Base-by-base conservation (phyloP, 2,797 vertebrate genomes). In the Melopsittacus undulatus region DNA sequence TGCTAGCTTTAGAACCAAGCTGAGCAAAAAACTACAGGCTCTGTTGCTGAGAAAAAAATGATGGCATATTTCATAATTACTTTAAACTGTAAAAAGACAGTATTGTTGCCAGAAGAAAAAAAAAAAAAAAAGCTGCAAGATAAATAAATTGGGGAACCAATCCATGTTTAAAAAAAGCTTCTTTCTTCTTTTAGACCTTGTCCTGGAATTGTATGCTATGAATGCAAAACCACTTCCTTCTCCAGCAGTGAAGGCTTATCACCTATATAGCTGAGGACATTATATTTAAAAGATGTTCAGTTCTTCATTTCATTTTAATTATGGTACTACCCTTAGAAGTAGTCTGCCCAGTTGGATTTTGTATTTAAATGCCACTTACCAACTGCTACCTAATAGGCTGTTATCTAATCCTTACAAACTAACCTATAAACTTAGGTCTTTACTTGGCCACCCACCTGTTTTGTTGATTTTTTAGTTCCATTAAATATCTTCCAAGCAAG, bases 401-500 rank as follows among this genome's bases (percentile, higher is more conserved):
- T 21, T 48, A 76, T 24, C 42, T 83, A 62, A 73, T 8, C 27
- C 61, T 84, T 92, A 87, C 38, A 72, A 84, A 69, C 17, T 11
- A 1, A 75, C 61, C 83, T 92, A 86, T 43, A 69, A 83, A 64
- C 19, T 10, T 1, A 75, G 15, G 43, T 29, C 27, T 82, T 91
- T 32, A 90, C 34, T 87, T 74, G 74, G 68, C 66, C 96, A 87
- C 98, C 90, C 70, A 99, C 99, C 99, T 99, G 99, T 96, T 99
- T 99, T 66, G 99, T 99, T 90, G 99, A 99, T 93, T 99, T 99
- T 97, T 99, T 99, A 64, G 98, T 99, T 94, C 99, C 99, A 91
- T 99, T 98, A 97, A 99, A 99, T 96, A 99, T 99, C 97, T 99
- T 99, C 99, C 99, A 99, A 89, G 98, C 98, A 96, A 99, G 97